A percentile compares a stretch with the other conserved stretches of the same genome.
These are phyloP conservation scores for Mobula hypostoma DNA, from an alignment of 2,113 vertebrate genomes.

Conservation along the genomic window DNA sequence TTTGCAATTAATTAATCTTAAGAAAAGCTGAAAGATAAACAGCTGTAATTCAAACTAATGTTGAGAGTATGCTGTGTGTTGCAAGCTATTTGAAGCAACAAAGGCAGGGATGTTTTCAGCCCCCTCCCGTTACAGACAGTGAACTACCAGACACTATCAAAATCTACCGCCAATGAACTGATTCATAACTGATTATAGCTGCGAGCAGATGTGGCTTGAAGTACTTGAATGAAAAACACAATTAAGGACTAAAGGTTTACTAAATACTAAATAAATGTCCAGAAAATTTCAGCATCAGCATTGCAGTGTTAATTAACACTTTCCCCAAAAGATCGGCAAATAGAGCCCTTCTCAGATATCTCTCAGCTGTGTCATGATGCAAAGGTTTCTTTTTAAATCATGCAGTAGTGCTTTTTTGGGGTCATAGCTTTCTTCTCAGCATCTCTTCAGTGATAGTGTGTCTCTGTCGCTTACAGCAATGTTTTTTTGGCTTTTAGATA, in stretches of 20 bases:
- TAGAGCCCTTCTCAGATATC: conserved; percentile 40
- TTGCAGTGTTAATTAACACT: conserved; percentile 58
- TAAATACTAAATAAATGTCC: conserved; percentile 45
- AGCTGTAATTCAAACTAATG: conserved; percentile 71
- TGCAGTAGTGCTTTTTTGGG: conserved; percentile 44
- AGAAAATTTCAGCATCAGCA: conserved; percentile 50
- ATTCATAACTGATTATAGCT: conserved; percentile 31
- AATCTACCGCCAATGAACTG: conserved; percentile 31
- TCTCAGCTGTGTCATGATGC: conserved; percentile 40
- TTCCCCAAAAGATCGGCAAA: conserved; percentile 48
- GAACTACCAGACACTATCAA: conserved; percentile 15
- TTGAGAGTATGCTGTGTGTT: conserved; percentile 58
- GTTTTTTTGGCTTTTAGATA: conserved; percentile 48
- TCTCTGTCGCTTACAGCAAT: conserved; percentile 48
- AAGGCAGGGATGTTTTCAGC: conserved; percentile 58
- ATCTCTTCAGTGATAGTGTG: conserved; percentile 42
- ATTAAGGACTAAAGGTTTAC: conserved; percentile 57
- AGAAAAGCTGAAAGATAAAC: conserved; percentile 78
- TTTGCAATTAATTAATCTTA: conserved; percentile 81
- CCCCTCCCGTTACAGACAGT: conserved; percentile 37
- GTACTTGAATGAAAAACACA: conserved; percentile 41
- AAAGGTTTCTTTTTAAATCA: conserved; percentile 38
- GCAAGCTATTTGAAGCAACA: conserved; percentile 63
- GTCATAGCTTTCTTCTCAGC: conserved; percentile 40
- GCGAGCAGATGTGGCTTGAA: conserved; percentile 27